Base-by-base conservation (phyloP, 2,888 invertebrate genomes). In the Stramonita haemastoma region DNA sequence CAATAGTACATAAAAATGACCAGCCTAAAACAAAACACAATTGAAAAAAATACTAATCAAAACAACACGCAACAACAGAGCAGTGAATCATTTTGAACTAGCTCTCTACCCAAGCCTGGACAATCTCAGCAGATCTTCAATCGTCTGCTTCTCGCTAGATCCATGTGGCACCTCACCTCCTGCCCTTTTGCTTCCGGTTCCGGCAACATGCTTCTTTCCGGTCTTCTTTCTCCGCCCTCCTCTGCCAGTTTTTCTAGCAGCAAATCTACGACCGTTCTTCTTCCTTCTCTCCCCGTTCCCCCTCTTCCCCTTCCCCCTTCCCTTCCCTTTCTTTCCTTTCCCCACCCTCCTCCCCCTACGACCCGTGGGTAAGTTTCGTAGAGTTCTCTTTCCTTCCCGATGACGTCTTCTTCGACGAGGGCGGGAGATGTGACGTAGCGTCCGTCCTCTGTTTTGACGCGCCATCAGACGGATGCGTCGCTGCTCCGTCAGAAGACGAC, bases 401-500 rank as follows among this genome's bases (percentile, higher is more conserved):
- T 73, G 46, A 0, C 56, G 56, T 13, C 57, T 34, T 29, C 89
- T 26, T 0, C 70, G n/a, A 11, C 86, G 34, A 4, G 32, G 57
- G 17, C 84, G 17, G 15, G 19, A n/a, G 60, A 79, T 57, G 19
- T 88, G 56, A 32, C 81, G 83, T 32, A 81, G 29, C 19, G 36
- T 81, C 5, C 19, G 29, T 17, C 86, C 66, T 0, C 46, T 46
- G 46, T 46, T 46, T 8, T 46, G 46, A 46, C 86, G 32, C 1
- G 86, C 86, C 34, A 46, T n/a, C 17, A 83, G 83, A 32, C 91
- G 83, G 46, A 91, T 90, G 15, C 89, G 87, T 77, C 92, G 89
- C 70, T 84, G 91, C 26, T 85, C 73, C 2, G 34, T 60, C 22
- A 93, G 89, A 17, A 93, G 89, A 19, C 46, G 81, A n/a, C 91